phyloP scores from a whole-genome alignment of 2,888 invertebrate genomes.

The Harpagoxenus sublaevis region DNA sequence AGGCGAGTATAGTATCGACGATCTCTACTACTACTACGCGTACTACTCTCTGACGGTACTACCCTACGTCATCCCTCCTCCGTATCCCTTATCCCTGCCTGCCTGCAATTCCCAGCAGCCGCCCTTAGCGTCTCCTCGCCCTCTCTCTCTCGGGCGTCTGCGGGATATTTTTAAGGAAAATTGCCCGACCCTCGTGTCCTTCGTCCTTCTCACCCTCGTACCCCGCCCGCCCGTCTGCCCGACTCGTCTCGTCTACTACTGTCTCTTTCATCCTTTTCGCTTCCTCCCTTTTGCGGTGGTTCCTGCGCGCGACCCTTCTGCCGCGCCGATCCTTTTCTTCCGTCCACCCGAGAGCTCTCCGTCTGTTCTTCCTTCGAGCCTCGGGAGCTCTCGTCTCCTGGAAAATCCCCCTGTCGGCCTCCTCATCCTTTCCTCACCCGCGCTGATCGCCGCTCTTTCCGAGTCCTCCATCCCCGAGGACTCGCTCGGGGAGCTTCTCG shows the following conservation, averaged over 20 bases:
- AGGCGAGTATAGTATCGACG: conserved; percentile 84
- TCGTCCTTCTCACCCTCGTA: conserved; percentile 46
- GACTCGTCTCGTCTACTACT: conserved; percentile 9
- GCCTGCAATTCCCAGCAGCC: conserved; percentile 56
- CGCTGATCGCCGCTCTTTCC: conserved; percentile 8
- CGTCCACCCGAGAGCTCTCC: conserved; percentile 44
- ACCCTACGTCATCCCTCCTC: conserved; percentile 75
- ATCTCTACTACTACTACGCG: conserved; percentile 78
- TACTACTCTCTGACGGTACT: conserved; percentile 56
- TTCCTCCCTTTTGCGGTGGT: conserved; percentile 21
- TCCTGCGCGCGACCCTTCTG: conserved; percentile 35
- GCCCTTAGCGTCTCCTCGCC: conserved; percentile 49
- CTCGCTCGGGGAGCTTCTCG: conserved; percentile 8
- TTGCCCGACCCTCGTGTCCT: conserved; percentile 69
- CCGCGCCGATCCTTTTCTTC: conserved; percentile 54
- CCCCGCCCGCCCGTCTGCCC: conserved; percentile 23
- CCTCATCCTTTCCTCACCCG: neutral
- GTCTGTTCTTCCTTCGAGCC: conserved; percentile 44
- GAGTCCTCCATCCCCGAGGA: neutral
- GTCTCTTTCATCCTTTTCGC: conserved; percentile 29
- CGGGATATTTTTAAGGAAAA: conserved; percentile 80
- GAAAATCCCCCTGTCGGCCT: conserved; percentile 53
- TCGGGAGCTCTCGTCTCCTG: conserved; percentile 43
- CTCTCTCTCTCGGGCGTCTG: conserved; percentile 65
- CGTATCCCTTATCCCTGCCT: conserved; percentile 46